Base-by-base conservation (phyloP, 2,113 vertebrate genomes). In the Abramis brama region DNA sequence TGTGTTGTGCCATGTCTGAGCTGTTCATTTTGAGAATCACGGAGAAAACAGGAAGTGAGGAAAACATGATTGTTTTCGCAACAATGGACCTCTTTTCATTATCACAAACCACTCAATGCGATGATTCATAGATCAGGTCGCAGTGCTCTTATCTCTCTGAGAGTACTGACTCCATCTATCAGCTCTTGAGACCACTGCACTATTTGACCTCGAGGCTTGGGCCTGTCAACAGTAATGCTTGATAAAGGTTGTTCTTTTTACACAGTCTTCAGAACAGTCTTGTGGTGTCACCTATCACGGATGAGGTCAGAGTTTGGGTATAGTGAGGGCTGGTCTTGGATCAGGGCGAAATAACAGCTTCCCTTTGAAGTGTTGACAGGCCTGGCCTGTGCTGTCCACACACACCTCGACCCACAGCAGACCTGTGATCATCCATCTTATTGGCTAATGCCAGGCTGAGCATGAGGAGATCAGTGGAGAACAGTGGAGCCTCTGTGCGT, bases 371-470 rank as follows among this genome's bases (percentile, higher is more conserved):
- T 36, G 86, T 86, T 75, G 88, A 89, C 88, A 87, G 80, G 43
- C 17, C 45, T 57, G 45, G 45, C 66, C 33, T 27, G 15, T 15
- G 52, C n/a, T 85, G 82, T 89, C 85, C 66, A 60, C 75, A 45
- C 77, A 71, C 81, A 77, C 50, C 83, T 83, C 79, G 81, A 87
- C 87, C 84, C 84, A 59, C 57, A 70, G 57, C 21, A 17, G 85
- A 81, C 59, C 91, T 68, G 79, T 45, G 79, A 85, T 90, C 88
- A 89, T 89, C 92, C 89, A 88, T 92, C 91, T 88, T 60, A 76
- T 50, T 74, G 84, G 70, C 86, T 89, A 92, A 91, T 90, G 88
- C 87, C 88, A 91, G 86, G 86, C 73, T 74, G 89, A 91, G 91
- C 91, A 88, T 83, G 90, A 80, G 74, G 60, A 79, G 86, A 89